A percentile compares a stretch with the other conserved stretches of the same genome.
phyloP scores from a whole-genome alignment of 1,140 invertebrate genomes.

The Sycobia sp. region DNA sequence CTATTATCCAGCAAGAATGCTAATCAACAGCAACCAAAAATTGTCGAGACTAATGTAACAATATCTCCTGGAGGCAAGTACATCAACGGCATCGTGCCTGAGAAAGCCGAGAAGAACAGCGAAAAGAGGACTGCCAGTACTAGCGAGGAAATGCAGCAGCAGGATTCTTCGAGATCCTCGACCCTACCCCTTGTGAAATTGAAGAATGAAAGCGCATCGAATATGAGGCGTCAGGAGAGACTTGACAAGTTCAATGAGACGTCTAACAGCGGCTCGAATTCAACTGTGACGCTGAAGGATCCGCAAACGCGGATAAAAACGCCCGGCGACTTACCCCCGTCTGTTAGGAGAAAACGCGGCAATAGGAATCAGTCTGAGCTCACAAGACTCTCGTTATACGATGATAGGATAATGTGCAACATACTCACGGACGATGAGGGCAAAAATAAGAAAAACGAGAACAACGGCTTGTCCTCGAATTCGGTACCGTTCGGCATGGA shows the following conservation, averaged over 20 bases:
- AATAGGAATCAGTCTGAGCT: conserved; percentile 55
- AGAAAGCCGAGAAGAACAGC: conserved; percentile 40
- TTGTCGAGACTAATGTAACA: conserved; percentile 51
- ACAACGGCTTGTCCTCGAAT: conserved; percentile 38
- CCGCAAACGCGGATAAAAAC: conserved; percentile 79
- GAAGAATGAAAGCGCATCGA: conserved; percentile 43
- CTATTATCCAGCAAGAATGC: conserved; percentile 47
- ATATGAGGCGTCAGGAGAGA: conserved; percentile 49
- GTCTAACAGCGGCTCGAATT: conserved; percentile 64
- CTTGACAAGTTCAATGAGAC: conserved; percentile 74
- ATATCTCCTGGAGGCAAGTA: conserved; percentile 50
- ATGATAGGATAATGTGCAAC: conserved; percentile 82
- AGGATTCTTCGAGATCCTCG: conserved; percentile 47
- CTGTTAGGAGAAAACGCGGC: conserved; percentile 70
- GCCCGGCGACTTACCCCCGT: conserved; percentile 78
- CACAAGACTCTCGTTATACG: conserved; percentile 79
- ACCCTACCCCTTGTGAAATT: conserved; percentile 47
- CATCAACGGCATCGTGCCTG: conserved; percentile 48
- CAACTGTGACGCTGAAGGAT: conserved; percentile 69
- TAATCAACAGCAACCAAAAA: conserved; percentile 41
- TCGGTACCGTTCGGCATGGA: conserved; percentile 58
- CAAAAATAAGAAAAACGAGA: neutral
- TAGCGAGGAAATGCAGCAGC: conserved; percentile 34
- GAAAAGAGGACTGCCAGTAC: conserved; percentile 27
- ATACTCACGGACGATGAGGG: conserved; percentile 52